Base-by-base conservation (phyloP, 2,888 invertebrate genomes). In the Micoletzkya japonica region DNA sequence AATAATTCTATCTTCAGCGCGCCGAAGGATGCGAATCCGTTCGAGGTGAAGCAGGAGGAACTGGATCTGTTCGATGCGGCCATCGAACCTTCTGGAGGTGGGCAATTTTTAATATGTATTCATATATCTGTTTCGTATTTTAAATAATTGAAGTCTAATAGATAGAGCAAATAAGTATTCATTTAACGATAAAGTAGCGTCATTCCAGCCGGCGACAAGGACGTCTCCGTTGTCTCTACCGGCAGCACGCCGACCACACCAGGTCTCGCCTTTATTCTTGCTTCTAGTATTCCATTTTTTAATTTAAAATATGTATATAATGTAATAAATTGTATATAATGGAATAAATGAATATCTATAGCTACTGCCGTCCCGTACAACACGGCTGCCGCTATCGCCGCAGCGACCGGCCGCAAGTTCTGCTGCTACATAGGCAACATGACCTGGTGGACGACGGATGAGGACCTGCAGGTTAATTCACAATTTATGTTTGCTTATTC, bases 401-500 rank as follows among this genome's bases (percentile, higher is more conserved):
- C 32, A 20, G 32, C 50, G 34, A 63, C 63, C 4, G 59, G 60
- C 49, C 37, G 50, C 61, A 76, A 86, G 71, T 86, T 84, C 87
- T 94, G 95, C 87, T 90, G 95, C 58, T 98, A 98, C 88, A 91
- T 98, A 85, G 97, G 97, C 85, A 98, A 98, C 89, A 90, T 98
- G 80, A 95, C 96, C 83, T 98, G 98, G 96, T 85, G 84, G 80
- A 83, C 85, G 0, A 86, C 84, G 1, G 85, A 85, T 68, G 76
- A 73, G 10, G 83, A 85, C 75, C 71, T 84, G 14, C 26, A 71
- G 72, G 81, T 79, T 49, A 24, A 4, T 56, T 7, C 20, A 14
- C 30, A 4, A 32, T 64, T n/a, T 39, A 20, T 50, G n/a, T 37
- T 30, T 30, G 26, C 37, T 52, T 4, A n/a, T 34, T 17, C 10